These are phyloP conservation scores for Ctenoplectra terminalis DNA, from an alignment of 1,140 invertebrate genomes.

Conservation along the genomic window DNA sequence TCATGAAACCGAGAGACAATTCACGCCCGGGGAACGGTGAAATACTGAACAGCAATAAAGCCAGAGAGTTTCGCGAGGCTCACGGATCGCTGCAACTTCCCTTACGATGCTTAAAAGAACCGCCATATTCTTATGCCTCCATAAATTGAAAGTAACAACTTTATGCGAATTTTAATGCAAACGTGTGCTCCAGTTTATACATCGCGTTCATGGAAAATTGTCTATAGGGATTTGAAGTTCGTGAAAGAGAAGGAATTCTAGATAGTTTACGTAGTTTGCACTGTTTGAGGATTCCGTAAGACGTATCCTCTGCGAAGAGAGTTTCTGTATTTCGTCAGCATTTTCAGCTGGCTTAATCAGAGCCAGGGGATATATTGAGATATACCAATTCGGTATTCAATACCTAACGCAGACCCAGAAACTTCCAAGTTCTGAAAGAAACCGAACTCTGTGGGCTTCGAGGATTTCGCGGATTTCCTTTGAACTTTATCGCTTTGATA, in stretches of 20 bases:
- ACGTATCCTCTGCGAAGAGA: conserved; percentile 6
- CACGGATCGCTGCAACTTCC: not conserved
- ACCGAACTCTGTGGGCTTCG: not conserved
- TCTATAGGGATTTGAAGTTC: conserved; percentile 11
- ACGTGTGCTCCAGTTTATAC: not conserved
- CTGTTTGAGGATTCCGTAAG: conserved; percentile 25
- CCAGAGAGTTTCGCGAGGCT: conserved; percentile 17
- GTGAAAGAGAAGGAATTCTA: conserved; percentile 3
- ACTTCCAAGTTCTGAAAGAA: not conserved
- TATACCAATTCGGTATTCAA: conserved; percentile 35
- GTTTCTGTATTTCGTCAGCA: conserved; percentile 23
- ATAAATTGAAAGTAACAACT: conserved; percentile 20
- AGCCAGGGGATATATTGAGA: conserved; percentile 18
- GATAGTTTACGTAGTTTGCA: conserved; percentile 13
- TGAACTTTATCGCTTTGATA: not conserved
- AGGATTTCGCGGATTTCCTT: not conserved
- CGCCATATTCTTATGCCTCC: not conserved
- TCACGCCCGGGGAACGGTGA: conserved; percentile 28
- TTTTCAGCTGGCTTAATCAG: conserved; percentile 31
- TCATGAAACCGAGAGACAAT: conserved; percentile 56
- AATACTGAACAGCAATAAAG: conserved; percentile 44
- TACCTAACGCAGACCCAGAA: conserved; percentile 7
- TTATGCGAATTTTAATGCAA: conserved; percentile 7
- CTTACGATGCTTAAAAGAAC: conserved; percentile 15
- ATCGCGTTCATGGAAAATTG: conserved; percentile 8